Evolutionary conservation across 2,888 invertebrate species (phyloP).

Genomic region (Boloria euphrosyne): DNA sequence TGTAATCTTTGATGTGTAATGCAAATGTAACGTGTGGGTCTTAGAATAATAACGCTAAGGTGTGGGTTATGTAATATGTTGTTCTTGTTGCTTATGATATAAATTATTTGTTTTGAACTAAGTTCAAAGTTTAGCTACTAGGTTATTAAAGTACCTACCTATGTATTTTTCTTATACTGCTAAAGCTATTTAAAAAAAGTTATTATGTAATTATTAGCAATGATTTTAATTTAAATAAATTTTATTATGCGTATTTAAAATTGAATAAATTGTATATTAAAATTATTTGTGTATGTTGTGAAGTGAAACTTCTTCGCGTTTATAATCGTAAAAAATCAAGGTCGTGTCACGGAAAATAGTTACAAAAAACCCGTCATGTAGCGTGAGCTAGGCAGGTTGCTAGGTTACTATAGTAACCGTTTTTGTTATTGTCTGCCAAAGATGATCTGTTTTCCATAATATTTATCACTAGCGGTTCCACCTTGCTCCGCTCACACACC

Average conservation of each 20-base stretch:
- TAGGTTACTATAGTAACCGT: too few species aligned
- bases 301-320: background rate
- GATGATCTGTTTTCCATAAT: too few species aligned
- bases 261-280: too few species aligned
- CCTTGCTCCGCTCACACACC: too few species aligned
- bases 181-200: constrained; percentile 16
- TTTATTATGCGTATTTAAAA: constrained; percentile 55
- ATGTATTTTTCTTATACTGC: constrained; percentile 17
- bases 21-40: constrained; percentile 46
- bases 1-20: constrained; percentile 44
- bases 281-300: too few species aligned
- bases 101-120: constrained; percentile 46
- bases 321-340: too few species aligned
- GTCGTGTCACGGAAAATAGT: too few species aligned
- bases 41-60: too few species aligned
- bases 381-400: too few species aligned
- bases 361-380: too few species aligned
- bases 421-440: too few species aligned
- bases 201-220: constrained; percentile 11
- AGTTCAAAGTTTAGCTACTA: constrained; percentile 17
- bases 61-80: constrained; percentile 36
- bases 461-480: too few species aligned
- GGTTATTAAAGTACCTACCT: constrained; percentile 4
- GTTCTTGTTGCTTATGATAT: constrained; percentile 49
- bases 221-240: constrained; percentile 48